Percentiles rank a stretch among this genome's conserved stretches.
Evolutionary conservation across 2,888 invertebrate species (phyloP).

Genomic region (Deilephila porcellus): DNA sequence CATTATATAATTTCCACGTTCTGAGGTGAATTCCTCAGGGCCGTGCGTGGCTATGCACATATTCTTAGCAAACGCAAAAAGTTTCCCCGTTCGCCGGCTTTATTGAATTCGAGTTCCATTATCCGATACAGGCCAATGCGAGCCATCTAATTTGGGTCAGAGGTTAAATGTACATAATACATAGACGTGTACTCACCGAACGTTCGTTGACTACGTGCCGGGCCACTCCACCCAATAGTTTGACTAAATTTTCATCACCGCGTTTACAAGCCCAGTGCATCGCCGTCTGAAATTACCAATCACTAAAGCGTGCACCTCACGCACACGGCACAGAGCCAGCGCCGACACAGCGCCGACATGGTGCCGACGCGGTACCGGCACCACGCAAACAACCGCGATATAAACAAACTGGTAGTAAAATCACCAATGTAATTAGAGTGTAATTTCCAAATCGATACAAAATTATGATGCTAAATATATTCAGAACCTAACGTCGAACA

Average conservation of each 20-base stretch:
- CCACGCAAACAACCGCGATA: conserved; percentile 7
- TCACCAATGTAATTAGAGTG: conserved; percentile 46
- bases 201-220: conserved; percentile 93
- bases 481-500: conserved; percentile 65
- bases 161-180: conserved; percentile 27
- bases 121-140: conserved; percentile 8
- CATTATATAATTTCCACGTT: conserved; percentile 1
- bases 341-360: neutral
- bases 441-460: conserved; percentile 56
- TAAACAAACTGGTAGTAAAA: conserved; percentile 33
- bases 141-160: conserved; percentile 24
- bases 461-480: conserved; percentile 63
- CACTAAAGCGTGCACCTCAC: conserved; percentile 35
- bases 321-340: neutral
- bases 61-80: conserved; percentile 15
- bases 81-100: neutral
- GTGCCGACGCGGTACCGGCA: neutral
- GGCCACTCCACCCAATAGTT: conserved; percentile 94
- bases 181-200: conserved; percentile 87
- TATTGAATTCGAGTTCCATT: conserved; percentile 17
- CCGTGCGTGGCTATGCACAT: neutral
- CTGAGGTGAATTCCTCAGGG: neutral
- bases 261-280: conserved; percentile 98
- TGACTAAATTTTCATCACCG: conserved; percentile 95
- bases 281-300: conserved; percentile 89